Conservation (phyloP, 2,888 invertebrate genomes). For the Phasia obesa region DNA sequence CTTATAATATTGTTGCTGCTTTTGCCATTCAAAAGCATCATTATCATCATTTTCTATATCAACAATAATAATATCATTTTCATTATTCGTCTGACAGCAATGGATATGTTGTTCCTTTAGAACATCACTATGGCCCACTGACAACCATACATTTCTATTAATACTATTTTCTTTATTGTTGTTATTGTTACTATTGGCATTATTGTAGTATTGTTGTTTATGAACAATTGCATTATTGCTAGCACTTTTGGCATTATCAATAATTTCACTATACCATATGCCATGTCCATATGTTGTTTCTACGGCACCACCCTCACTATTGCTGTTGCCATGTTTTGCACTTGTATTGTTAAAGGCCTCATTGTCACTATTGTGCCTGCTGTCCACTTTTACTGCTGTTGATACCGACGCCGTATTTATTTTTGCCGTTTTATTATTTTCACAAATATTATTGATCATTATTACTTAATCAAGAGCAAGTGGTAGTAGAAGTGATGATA, state of each 20-base stretch:
- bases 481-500: background rate
- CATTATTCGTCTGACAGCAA: conserved; percentile 33
- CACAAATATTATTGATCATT: conserved; percentile 55
- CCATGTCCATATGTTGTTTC: conserved; percentile 60
- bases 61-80: conserved; percentile 62
- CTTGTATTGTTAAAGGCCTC: conserved; percentile 1
- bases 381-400: conserved; percentile 11
- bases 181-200: conserved; percentile 16
- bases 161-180: conserved; percentile 10
- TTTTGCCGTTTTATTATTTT: conserved; percentile 31
- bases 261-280: conserved; percentile 60
- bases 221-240: conserved; percentile 38
- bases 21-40: background rate
- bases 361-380: background rate
- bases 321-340: conserved; percentile 25
- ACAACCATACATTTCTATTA: conserved; percentile 41
- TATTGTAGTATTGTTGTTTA: conserved; percentile 31
- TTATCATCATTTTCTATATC: conserved; percentile 62
- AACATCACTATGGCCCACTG: background rate
- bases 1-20: conserved; percentile 10
- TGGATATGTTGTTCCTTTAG: conserved; percentile 48
- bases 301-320: conserved; percentile 1
- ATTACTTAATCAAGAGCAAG: conserved; percentile 32
- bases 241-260: conserved; percentile 48
- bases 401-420: conserved; percentile 8